Evolutionary conservation across 2,888 invertebrate species (phyloP).

Genomic region (Lordiphosa andalusiaca): DNA sequence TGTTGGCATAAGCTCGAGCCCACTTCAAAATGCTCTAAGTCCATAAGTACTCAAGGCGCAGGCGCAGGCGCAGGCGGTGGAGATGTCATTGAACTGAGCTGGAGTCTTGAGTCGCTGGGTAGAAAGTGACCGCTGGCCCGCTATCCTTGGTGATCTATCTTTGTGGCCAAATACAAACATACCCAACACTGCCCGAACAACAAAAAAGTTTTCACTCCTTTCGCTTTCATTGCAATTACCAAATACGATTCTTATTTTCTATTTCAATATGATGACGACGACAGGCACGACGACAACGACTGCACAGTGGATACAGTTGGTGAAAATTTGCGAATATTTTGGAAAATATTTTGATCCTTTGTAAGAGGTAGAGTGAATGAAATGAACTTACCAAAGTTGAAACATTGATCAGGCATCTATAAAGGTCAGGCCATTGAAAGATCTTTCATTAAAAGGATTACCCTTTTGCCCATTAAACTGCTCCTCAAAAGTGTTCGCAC

Average conservation of each 20-base stretch:
- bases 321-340: conserved; percentile 4
- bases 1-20: conserved; percentile 51
- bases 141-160: conserved; percentile 71
- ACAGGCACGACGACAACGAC: conserved; percentile 53
- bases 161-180: conserved; percentile 64
- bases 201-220: conserved; percentile 69
- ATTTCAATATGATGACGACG: conserved; percentile 71
- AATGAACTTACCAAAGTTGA: no score
- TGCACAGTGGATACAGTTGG: background rate
- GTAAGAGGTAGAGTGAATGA: no score
- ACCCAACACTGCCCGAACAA: conserved; percentile 25
- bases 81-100: conserved; percentile 31
- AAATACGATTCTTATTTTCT: conserved; percentile 74
- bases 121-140: conserved; percentile 55
- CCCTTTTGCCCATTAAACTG: no score
- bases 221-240: conserved; percentile 73
- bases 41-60: conserved; percentile 21
- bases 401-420: no score
- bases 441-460: no score
- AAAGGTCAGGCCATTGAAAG: no score
- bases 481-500: background rate
- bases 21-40: conserved; percentile 40
- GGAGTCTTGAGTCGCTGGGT: conserved; percentile 34
- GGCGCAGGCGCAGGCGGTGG: conserved; percentile 24
- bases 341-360: no score